These are phyloP conservation scores for Vulpes vulpes DNA, from an alignment of 2,113 vertebrate genomes.

Conservation along the genomic window DNA sequence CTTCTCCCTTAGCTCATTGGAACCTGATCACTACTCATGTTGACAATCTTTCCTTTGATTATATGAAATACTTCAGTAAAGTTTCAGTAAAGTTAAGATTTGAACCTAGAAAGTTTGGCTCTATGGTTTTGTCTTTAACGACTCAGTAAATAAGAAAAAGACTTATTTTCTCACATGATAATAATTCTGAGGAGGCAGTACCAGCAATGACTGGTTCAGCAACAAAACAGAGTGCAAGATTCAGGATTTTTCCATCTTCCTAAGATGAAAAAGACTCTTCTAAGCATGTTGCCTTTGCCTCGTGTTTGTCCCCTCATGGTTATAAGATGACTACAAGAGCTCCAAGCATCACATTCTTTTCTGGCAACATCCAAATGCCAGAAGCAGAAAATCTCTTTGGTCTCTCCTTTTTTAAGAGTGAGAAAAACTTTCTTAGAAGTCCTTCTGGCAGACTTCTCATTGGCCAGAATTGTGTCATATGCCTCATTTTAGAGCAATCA, in stretches of 20 bases:
- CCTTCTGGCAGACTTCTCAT: background rate
- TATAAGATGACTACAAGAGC: background rate
- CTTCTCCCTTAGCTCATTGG: background rate
- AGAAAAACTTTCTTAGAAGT: background rate
- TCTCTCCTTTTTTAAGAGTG: background rate
- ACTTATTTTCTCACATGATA: background rate
- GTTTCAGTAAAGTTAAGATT: background rate
- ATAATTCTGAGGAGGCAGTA: background rate
- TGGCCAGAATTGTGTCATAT: background rate
- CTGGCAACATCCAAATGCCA: background rate
- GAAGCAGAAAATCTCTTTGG: background rate
- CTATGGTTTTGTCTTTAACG: background rate
- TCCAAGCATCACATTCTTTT: background rate
- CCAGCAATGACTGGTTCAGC: background rate
- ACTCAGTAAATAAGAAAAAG: background rate
- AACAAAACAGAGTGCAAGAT: background rate
- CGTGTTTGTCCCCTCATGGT: background rate
- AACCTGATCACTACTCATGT: too few relatives aligned
- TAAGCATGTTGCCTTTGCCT: background rate
- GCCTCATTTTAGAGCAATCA: background rate
- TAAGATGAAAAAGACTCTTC: background rate
- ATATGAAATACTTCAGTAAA: background rate
- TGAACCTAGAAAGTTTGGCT: background rate
- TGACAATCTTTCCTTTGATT: background rate
- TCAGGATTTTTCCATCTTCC: background rate